These are phyloP conservation scores for Hypotaenidia okinawae DNA, from an alignment of 2,797 vertebrate genomes.

Conservation along the genomic window DNA sequence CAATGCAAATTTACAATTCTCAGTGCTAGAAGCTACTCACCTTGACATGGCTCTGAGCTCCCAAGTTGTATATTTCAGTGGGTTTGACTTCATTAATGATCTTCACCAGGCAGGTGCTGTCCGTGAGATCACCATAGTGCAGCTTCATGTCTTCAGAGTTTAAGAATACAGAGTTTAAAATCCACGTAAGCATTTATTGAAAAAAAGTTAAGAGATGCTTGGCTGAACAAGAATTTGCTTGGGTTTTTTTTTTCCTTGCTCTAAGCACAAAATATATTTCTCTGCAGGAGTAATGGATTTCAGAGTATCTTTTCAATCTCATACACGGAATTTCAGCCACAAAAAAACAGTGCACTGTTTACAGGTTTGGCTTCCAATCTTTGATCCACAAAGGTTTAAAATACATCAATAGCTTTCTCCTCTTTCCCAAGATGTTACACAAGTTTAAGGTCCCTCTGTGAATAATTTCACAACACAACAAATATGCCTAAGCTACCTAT, in stretches of 20 bases:
- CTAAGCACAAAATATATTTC: background rate
- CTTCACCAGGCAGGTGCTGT: constrained; percentile 98
- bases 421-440: background rate
- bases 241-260: fast-evolving
- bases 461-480: background rate
- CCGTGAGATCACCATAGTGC: constrained; percentile 97
- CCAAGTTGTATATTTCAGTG: constrained; percentile 96
- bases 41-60: constrained; percentile 99
- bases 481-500: background rate
- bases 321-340: background rate
- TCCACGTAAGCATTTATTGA: background rate
- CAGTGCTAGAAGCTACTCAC: constrained; percentile 72
- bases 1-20: background rate
- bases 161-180: constrained; percentile 39
- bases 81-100: constrained; percentile 97
- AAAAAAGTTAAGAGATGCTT: background rate
- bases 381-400: background rate
- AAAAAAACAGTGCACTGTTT: background rate
- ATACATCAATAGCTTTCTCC: background rate
- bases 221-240: background rate
- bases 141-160: constrained; percentile 91
- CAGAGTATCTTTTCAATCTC: background rate
- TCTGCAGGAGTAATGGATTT: background rate
- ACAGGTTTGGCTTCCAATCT: background rate
- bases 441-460: background rate